These are phyloP conservation scores for Lithobates pipiens DNA, from an alignment of 2,797 vertebrate genomes.

Conservation along the genomic window DNA sequence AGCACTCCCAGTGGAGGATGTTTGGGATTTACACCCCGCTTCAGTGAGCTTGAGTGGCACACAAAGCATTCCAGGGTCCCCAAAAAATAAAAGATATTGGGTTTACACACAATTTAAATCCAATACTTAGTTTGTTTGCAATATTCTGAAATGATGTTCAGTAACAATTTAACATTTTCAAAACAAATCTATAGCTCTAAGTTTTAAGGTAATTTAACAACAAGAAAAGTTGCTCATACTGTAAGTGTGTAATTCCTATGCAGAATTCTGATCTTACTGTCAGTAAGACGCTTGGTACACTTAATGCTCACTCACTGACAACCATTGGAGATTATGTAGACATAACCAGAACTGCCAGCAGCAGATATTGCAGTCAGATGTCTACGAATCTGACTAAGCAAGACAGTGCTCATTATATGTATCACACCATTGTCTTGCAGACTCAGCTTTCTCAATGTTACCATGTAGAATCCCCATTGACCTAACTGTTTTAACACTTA, in stretches of 20 bases:
- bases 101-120: too few relatives aligned
- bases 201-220: neutral
- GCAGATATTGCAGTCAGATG: slow-evolving; percentile 14
- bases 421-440: slow-evolving; percentile 48
- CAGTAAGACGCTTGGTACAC: neutral
- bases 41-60: too few relatives aligned
- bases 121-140: too few relatives aligned
- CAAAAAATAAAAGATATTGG: too few relatives aligned
- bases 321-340: slow-evolving; percentile 21
- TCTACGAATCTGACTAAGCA: slow-evolving; percentile 46
- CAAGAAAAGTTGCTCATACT: neutral
- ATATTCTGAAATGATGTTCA: too few relatives aligned
- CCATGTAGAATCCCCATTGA: slow-evolving; percentile 10
- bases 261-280: neutral
- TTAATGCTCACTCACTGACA: slow-evolving; percentile 24
- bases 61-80: too few relatives aligned
- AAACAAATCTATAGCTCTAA: neutral
- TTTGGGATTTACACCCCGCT: too few relatives aligned
- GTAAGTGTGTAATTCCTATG: neutral
- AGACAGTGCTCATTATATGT: slow-evolving; percentile 50
- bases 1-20: too few relatives aligned
- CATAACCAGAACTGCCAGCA: slow-evolving; percentile 48
- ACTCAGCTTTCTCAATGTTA: slow-evolving; percentile 29
- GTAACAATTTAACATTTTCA: neutral
- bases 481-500: slow-evolving; percentile 6